These are phyloP conservation scores for Tetramorium parvispinum DNA, from an alignment of 1,140 invertebrate species.

Conservation along the genomic window DNA sequence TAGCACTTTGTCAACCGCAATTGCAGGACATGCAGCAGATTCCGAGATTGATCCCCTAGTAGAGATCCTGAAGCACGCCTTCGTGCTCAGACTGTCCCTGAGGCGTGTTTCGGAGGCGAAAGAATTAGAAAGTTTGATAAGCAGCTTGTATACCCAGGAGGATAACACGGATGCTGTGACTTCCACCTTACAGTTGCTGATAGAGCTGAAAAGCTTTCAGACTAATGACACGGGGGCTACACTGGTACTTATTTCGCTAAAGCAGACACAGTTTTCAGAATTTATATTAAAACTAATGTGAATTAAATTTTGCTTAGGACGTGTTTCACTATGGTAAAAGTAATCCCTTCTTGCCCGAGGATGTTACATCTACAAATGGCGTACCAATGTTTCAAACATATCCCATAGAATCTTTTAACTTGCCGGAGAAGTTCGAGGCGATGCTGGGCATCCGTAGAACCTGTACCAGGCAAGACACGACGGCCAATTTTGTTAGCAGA, in stretches of 20 bases:
- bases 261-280: neutral
- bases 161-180: slow-evolving; percentile 58
- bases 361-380: slow-evolving; percentile 41
- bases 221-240: slow-evolving; percentile 59
- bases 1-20: neutral
- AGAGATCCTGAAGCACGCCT: slow-evolving; percentile 80
- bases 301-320: slow-evolving; percentile 74
- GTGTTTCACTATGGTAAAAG: slow-evolving; percentile 78
- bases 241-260: slow-evolving; percentile 68
- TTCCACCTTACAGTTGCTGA: slow-evolving; percentile 76
- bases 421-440: slow-evolving; percentile 79
- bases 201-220: slow-evolving; percentile 76
- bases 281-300: slow-evolving; percentile 7
- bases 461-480: slow-evolving; percentile 49
- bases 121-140: slow-evolving; percentile 77
- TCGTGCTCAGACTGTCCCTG: slow-evolving; percentile 73
- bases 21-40: slow-evolving; percentile 62
- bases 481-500: slow-evolving; percentile 59
- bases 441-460: slow-evolving; percentile 66
- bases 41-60: slow-evolving; percentile 77
- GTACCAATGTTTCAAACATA: slow-evolving; percentile 79
- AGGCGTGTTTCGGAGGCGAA: slow-evolving; percentile 71
- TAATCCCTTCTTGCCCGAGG: slow-evolving; percentile 78
- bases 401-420: slow-evolving; percentile 78
- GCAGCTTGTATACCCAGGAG: slow-evolving; percentile 62